These are phyloP conservation scores for Hemicrepidius hirtus DNA, from an alignment of 2,888 invertebrate genomes.

Conservation along the genomic window DNA sequence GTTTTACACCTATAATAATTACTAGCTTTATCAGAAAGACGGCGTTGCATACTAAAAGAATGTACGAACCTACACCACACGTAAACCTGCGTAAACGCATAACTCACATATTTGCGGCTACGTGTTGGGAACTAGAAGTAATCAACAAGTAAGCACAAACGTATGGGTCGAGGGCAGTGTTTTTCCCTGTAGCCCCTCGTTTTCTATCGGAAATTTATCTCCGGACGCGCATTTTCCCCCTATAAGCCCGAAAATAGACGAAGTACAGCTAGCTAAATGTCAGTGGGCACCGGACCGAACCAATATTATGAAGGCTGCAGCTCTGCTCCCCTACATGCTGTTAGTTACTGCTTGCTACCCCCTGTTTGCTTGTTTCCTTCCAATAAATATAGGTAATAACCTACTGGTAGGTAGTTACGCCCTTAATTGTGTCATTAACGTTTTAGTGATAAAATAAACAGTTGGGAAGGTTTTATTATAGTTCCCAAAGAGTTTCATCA, in stretches of 20 bases:
- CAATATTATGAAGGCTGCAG: constrained; percentile 29
- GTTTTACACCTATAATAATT: no score
- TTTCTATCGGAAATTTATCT: constrained; percentile 53
- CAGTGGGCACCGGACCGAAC: constrained; percentile 32
- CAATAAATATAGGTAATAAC: constrained; percentile 44
- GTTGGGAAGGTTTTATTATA: not conserved
- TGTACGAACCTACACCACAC: no score
- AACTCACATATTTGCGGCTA: constrained; percentile 16
- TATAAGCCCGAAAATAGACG: constrained; percentile 39
- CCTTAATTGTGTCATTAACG: constrained; percentile 39
- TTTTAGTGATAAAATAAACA: constrained; percentile 28
- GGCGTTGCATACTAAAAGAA: no score
- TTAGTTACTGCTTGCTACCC: constrained; percentile 17
- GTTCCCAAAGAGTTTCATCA: no score
- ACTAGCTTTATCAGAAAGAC: no score
- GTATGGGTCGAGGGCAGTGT: constrained; percentile 40
- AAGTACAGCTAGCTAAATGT: constrained; percentile 38
- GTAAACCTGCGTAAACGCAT: constrained; percentile 6
- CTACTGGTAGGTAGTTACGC: constrained; percentile 22
- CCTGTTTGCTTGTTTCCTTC: constrained; percentile 39
- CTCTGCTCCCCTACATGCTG: constrained; percentile 3
- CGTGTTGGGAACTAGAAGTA: constrained; percentile 37
- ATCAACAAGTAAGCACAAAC: constrained; percentile 51
- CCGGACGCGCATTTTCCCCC: constrained; percentile 47
- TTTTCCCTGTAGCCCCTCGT: constrained; percentile 41